Evolutionary conservation across 2,113 vertebrate genomes (phyloP), one percentile per base, ranked within the genome.

Genomic region (Diphyllodes magnificus): DNA sequence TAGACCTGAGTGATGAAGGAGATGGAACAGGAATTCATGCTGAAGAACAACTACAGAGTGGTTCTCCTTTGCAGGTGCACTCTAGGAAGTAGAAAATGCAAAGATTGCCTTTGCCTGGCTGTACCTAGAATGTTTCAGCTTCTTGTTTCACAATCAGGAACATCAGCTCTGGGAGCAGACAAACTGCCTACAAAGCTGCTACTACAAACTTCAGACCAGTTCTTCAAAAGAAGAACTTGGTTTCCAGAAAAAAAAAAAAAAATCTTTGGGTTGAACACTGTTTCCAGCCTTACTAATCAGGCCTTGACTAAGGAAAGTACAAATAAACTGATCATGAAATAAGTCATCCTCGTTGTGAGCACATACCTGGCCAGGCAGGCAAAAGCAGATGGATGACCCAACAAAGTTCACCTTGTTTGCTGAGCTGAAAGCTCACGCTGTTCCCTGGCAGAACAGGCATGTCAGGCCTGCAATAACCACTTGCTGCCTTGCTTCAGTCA

Each of bases 391-490:
- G 91, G 92, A 95, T 85, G 92, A 76, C 77, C 75, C 76, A 71
- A 88, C 75, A 75, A 83, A 82, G 79, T 94, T 92, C 92, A 76
- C 75, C 94, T 94, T 93, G 71, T 68, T 94, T 93, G 70, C 40
- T 8, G n/a, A 80, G 83, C 30, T 95, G 92, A 92, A 96, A 93
- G 87, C 95, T 81, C 92, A 80, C 2, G 72, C 85, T 97, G 94
- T 88, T 95, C 79, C 79, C 93, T 93, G 94, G 93, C 93, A 96
- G 88, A 94, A 50, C 63, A 70, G 82, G 56, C 94, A 92, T 75
- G 76, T 93, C 85, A 92, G 76, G 47, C 64, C 79, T 90, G 86
- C 93, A 93, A 75, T 89, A 94, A 86, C 65, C 92, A 86, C 79
- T 96, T 70, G 90, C 65, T 95, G 77, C 57, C 53, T 81, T 91